Conservation (phyloP, 2,797 vertebrate genomes). For the Semaprochilodus insignis region DNA sequence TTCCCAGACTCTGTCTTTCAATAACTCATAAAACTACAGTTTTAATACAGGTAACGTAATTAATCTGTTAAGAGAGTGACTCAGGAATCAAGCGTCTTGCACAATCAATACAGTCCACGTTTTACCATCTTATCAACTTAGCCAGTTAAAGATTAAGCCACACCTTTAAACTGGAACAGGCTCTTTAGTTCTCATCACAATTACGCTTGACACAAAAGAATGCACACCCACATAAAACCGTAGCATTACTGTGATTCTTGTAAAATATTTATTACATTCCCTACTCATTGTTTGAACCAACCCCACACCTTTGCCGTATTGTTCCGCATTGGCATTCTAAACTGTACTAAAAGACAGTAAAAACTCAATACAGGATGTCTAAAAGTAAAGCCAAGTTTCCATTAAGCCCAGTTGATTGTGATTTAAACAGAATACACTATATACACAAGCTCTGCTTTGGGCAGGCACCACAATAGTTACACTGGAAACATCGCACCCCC, state of each 20-base stretch:
- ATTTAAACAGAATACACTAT: constrained; percentile 61
- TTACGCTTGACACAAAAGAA: neutral
- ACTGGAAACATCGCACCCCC: constrained; percentile 35
- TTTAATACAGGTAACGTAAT: neutral
- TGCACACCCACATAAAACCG: neutral
- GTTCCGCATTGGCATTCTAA: constrained; percentile 26
- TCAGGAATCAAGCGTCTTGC: neutral
- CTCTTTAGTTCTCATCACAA: neutral
- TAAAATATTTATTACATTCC: constrained; percentile 47
- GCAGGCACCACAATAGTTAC: constrained; percentile 60
- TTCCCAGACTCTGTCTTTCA: neutral
- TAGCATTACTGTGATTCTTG: constrained; percentile 20
- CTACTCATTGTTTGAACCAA: neutral
- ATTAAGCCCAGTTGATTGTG: constrained; percentile 45
- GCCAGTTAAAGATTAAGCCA: neutral
- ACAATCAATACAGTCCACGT: neutral
- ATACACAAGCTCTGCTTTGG: constrained; percentile 59
- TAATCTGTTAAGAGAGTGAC: neutral
- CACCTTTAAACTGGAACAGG: neutral
- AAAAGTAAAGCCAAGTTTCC: constrained; percentile 28
- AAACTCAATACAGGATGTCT: constrained; percentile 37
- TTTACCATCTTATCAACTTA: neutral
- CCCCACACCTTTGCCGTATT: constrained; percentile 12
- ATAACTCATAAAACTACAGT: neutral
- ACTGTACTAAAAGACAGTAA: constrained; percentile 40